Conservation (phyloP, 2,113 vertebrate species). For the Pseudopipra pipra region DNA sequence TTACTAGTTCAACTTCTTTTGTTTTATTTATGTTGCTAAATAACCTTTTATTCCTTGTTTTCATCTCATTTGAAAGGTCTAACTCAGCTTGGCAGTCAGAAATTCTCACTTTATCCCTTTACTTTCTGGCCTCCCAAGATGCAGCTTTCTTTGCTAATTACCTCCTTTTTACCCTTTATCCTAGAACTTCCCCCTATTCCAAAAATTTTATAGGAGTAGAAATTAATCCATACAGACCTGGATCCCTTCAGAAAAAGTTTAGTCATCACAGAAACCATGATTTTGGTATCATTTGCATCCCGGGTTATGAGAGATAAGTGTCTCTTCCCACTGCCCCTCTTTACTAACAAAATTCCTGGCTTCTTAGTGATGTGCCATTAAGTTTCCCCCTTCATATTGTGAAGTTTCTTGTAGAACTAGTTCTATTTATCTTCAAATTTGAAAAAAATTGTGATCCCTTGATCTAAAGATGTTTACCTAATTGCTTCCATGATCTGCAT, state of each 20-base stretch:
- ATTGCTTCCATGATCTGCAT: background rate
- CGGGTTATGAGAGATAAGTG: background rate
- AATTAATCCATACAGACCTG: background rate
- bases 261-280: background rate
- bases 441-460: background rate
- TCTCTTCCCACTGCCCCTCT: background rate
- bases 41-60: background rate
- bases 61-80: background rate
- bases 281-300: background rate
- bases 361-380: rapidly evolving
- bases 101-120: background rate
- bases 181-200: background rate
- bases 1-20: background rate
- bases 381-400: rapidly evolving
- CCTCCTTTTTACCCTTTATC: background rate
- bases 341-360: background rate
- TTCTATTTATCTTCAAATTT: background rate
- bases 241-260: background rate
- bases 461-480: background rate
- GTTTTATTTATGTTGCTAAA: constrained; percentile 13
- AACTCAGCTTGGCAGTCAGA: background rate
- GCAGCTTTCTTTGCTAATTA: background rate
- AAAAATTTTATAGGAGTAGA: background rate
- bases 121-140: background rate
- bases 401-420: background rate